Evolutionary conservation across 2,113 vertebrate species (phyloP).

Genomic region (Psephotus haematonotus): DNA sequence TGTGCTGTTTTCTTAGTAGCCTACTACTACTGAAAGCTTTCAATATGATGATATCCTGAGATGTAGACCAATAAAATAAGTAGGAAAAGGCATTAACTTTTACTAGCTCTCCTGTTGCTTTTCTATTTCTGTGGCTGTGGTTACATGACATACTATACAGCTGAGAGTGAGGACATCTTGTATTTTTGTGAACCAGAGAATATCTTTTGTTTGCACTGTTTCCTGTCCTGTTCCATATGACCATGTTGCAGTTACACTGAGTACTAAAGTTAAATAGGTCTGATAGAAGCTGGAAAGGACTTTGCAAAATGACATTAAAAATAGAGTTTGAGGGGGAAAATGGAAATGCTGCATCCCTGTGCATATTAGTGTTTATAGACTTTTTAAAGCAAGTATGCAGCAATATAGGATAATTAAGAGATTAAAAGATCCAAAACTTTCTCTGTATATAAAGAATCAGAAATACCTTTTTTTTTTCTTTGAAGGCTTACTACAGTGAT

Average conservation of each 20-base stretch:
- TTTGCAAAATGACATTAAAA: neutral
- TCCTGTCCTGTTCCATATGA: neutral
- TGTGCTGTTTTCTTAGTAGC: neutral
- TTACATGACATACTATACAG: neutral
- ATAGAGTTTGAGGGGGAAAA: neutral
- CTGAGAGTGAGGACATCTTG: neutral
- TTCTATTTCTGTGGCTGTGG: neutral
- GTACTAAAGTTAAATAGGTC: neutral
- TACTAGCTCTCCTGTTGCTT: constrained; percentile 2
- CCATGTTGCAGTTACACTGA: neutral
- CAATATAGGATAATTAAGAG: neutral
- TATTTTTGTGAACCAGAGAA: neutral
- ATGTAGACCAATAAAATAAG: constrained; percentile 13
- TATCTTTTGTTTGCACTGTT: neutral
- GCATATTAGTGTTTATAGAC: neutral
- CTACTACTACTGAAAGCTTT: neutral
- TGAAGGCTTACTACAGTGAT: neutral
- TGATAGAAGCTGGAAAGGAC: neutral
- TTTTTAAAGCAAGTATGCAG: neutral
- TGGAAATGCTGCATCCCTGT: neutral
- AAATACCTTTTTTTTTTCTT: neutral
- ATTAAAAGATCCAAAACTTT: neutral
- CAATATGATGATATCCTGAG: neutral
- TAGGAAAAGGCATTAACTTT: constrained; percentile 23
- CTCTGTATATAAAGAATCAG: neutral